phyloP scores from a whole-genome alignment of 2,888 invertebrate species.

The Ochropleura leucogaster region DNA sequence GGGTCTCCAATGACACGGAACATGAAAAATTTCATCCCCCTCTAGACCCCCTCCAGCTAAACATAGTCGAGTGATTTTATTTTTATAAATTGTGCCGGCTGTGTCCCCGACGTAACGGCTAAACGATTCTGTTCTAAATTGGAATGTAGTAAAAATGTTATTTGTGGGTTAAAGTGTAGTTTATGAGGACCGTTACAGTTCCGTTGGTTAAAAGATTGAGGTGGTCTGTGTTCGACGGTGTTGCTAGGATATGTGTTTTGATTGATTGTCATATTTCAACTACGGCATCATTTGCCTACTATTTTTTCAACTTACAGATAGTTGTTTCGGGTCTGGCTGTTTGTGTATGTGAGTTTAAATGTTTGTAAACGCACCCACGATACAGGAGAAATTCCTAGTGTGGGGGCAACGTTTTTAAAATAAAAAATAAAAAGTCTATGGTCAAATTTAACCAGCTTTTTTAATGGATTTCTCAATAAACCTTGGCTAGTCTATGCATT shows the following conservation, averaged over 20 bases:
- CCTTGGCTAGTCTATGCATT: background rate
- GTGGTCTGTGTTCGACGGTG: background rate
- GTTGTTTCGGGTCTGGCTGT: too few relatives aligned
- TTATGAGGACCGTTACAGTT: slow-evolving; percentile 17
- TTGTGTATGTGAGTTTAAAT: too few relatives aligned
- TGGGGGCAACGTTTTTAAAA: too few relatives aligned
- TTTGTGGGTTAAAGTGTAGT: slow-evolving; percentile 26
- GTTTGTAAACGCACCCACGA: too few relatives aligned
- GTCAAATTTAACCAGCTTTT: background rate
- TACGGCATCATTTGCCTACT: background rate
- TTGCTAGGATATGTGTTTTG: background rate
- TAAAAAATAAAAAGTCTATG: too few relatives aligned
- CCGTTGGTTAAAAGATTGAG: background rate
- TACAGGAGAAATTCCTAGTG: too few relatives aligned
- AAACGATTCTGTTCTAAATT: slow-evolving; percentile 50
- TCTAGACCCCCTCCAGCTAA: slow-evolving; percentile 9
- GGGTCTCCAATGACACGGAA: slow-evolving; percentile 68
- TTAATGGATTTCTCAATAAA: background rate
- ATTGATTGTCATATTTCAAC: background rate
- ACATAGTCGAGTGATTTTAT: slow-evolving; percentile 67
- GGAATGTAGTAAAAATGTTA: slow-evolving; percentile 53
- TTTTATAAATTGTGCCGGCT: slow-evolving; percentile 74
- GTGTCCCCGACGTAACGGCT: slow-evolving; percentile 70
- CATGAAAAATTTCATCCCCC: slow-evolving; percentile 70
- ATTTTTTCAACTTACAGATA: background rate